Conservation (phyloP, 2,113 vertebrate species). For the Sisor rabdophorus region DNA sequence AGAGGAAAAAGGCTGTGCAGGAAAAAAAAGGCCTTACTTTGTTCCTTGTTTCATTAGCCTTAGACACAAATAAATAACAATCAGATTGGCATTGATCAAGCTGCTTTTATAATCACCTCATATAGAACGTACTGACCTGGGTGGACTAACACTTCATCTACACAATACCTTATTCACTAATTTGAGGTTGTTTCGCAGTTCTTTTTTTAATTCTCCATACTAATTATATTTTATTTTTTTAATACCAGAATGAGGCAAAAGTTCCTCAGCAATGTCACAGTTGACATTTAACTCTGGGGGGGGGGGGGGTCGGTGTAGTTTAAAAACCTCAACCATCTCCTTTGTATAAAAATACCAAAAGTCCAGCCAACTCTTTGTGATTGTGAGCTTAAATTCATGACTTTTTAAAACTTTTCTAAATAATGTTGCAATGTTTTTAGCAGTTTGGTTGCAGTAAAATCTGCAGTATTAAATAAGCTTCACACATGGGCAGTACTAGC, state of each 20-base stretch:
- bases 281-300: background rate
- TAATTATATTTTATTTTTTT: too few species aligned
- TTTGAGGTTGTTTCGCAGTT: background rate
- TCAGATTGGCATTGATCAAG: conserved; percentile 26
- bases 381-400: too few species aligned
- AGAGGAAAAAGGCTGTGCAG: conserved; percentile 40
- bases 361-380: too few species aligned
- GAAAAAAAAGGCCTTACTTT: conserved; percentile 48
- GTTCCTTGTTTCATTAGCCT: conserved; percentile 51
- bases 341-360: background rate
- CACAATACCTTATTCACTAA: conserved; percentile 2
- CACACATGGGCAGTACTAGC: too few species aligned
- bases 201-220: background rate
- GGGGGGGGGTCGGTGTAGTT: too few species aligned
- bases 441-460: too few species aligned
- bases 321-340: too few species aligned
- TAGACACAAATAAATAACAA: conserved; percentile 53
- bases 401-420: too few species aligned
- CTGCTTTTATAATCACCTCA: conserved; percentile 17
- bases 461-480: too few species aligned
- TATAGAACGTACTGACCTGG: conserved; percentile 22
- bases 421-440: too few species aligned
- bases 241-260: too few species aligned
- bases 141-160: background rate
- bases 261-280: background rate